A percentile compares a stretch with the other conserved stretches of the same genome.
Conservation (phyloP, 92 coral and sea anemone species). For the Muricea muricata region DNA sequence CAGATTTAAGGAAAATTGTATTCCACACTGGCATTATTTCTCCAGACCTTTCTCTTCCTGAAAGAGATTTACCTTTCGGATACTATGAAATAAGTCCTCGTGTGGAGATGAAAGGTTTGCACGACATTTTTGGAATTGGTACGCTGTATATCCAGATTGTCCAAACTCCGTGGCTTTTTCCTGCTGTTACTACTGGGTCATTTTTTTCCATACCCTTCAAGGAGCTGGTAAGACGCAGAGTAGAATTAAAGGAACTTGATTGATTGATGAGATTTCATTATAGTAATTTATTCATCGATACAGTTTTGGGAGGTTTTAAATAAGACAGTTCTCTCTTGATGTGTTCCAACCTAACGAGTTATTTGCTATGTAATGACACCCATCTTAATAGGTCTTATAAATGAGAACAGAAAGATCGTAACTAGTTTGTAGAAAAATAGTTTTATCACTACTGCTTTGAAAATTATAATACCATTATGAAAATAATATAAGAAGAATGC, state of each 20-base stretch:
- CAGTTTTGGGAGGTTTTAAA: too few relatives aligned
- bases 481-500: too few relatives aligned
- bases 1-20: constrained; percentile 15
- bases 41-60: constrained; percentile 48
- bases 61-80: constrained; percentile 66
- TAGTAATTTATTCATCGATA: too few relatives aligned
- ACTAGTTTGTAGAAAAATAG: too few relatives aligned
- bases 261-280: too few relatives aligned
- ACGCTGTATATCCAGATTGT: constrained; percentile 63
- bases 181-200: constrained; percentile 43
- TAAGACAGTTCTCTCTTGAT: too few relatives aligned
- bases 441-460: too few relatives aligned
- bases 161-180: constrained; percentile 63
- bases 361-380: too few relatives aligned
- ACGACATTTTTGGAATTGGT: constrained; percentile 57
- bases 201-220: constrained; percentile 33
- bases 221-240: constrained; percentile 44
- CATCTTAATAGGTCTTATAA: too few relatives aligned
- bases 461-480: too few relatives aligned
- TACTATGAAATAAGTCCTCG: constrained; percentile 63
- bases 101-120: constrained; percentile 60
- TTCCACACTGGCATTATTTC: background rate
- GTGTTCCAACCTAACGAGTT: too few relatives aligned
- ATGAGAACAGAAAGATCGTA: too few relatives aligned
- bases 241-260: background rate